Conservation (phyloP, 2,797 vertebrate species). For the Pseudochirops corinnae region DNA sequence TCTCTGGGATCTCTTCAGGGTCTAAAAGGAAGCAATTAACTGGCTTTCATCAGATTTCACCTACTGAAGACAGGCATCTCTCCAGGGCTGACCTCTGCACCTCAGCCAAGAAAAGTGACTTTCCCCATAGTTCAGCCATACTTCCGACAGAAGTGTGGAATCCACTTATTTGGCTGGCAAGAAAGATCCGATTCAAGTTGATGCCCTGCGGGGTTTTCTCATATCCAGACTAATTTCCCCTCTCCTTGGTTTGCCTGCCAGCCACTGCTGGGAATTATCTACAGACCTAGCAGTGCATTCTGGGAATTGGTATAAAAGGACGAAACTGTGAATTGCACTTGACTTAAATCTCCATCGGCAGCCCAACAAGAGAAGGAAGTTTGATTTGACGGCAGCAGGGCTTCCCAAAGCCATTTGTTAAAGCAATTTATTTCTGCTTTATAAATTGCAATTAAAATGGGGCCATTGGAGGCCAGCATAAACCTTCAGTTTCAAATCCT, state of each 20-base stretch:
- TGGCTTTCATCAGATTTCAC: constrained; percentile 3
- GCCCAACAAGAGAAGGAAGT: constrained; percentile 50
- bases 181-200: constrained; percentile 16
- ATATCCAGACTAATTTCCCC: constrained; percentile 1
- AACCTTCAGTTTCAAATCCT: constrained; percentile 38
- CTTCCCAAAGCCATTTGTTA: constrained; percentile 57
- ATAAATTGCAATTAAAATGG: constrained; percentile 57
- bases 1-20: background rate
- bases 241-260: constrained; percentile 2
- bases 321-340: constrained; percentile 34
- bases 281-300: constrained; percentile 43
- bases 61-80: background rate
- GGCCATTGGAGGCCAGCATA: constrained; percentile 31
- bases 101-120: constrained; percentile 32
- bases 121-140: constrained; percentile 1
- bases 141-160: background rate
- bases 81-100: background rate
- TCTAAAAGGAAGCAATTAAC: background rate
- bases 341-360: constrained; percentile 51
- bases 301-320: constrained; percentile 56
- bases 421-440: constrained; percentile 57
- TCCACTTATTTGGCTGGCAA: background rate
- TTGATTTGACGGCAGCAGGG: constrained; percentile 33
- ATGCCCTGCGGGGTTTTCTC: background rate
- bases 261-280: constrained; percentile 30